These are phyloP conservation scores for Oscheius sp. DNA, from an alignment of 2,888 invertebrate species.

Conservation along the genomic window DNA sequence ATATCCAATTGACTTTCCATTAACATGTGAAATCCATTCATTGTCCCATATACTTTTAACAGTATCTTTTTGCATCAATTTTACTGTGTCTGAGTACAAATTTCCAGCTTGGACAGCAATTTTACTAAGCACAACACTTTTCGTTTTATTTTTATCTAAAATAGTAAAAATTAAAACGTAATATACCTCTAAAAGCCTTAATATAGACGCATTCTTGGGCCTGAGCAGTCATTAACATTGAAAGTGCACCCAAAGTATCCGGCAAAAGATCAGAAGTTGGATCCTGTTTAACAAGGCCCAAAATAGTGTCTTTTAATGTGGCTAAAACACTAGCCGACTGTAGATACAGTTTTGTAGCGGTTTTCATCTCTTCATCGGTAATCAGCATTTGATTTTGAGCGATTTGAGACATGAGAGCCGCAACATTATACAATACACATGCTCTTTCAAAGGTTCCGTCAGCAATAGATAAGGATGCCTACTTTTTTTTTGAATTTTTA, in stretches of 20 bases:
- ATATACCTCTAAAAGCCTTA: constrained; percentile 79
- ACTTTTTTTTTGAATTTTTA: background rate
- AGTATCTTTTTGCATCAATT: constrained; percentile 85
- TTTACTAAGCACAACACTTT: constrained; percentile 89
- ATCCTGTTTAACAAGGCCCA: constrained; percentile 86
- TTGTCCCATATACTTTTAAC: constrained; percentile 87
- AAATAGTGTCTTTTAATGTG: constrained; percentile 80
- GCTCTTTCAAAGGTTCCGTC: constrained; percentile 89
- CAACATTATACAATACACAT: constrained; percentile 94
- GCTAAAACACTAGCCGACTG: constrained; percentile 81
- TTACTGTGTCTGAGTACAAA: constrained; percentile 88
- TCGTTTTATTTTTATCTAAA: constrained; percentile 90
- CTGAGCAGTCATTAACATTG: constrained; percentile 91
- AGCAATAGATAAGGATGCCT: constrained; percentile 57
- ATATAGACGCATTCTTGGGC: constrained; percentile 95
- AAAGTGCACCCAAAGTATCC: constrained; percentile 86
- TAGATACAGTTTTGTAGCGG: constrained; percentile 90
- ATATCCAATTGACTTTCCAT: constrained; percentile 87
- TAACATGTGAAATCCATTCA: constrained; percentile 76
- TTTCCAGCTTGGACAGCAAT: constrained; percentile 91
- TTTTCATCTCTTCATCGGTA: constrained; percentile 89
- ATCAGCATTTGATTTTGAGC: constrained; percentile 86
- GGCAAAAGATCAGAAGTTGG: constrained; percentile 94
- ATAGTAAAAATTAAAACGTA: no score
- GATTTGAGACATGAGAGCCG: constrained; percentile 82